Percentiles rank a stretch among this genome's conserved stretches.
phyloP scores from a whole-genome alignment of 2,888 invertebrate species.

The Candidula unifasciata region DNA sequence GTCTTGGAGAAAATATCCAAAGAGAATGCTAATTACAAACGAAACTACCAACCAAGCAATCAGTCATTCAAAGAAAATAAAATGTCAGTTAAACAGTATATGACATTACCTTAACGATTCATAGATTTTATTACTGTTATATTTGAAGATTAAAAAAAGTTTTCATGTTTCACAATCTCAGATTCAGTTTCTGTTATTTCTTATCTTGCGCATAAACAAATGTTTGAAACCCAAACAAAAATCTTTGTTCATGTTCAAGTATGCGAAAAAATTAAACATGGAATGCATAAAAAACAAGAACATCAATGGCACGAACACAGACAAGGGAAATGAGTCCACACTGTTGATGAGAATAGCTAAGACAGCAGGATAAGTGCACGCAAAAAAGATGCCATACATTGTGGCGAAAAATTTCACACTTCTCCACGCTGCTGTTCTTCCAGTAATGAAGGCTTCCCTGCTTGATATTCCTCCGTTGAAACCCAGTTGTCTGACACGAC shows the following conservation, averaged over 20 bases:
- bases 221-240: conserved; percentile 2
- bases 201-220: too few relatives aligned
- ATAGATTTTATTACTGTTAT: too few relatives aligned
- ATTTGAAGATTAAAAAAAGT: too few relatives aligned
- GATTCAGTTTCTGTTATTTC: too few relatives aligned
- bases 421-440: not conserved
- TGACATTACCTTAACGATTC: too few relatives aligned
- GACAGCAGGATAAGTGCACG: not conserved
- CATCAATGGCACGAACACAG: not conserved
- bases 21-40: too few relatives aligned
- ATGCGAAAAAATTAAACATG: not conserved
- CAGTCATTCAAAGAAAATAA: too few relatives aligned
- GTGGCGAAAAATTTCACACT: conserved; percentile 26
- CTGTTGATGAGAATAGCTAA: not conserved
- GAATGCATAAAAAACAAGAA: not conserved
- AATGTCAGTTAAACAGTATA: too few relatives aligned
- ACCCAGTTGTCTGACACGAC: not conserved
- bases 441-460: not conserved
- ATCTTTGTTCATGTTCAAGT: not conserved
- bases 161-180: too few relatives aligned
- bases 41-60: too few relatives aligned
- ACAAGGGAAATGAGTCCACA: not conserved
- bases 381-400: not conserved
- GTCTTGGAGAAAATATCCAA: too few relatives aligned
- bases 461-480: too few relatives aligned